phyloP scores from a whole-genome alignment of 2,113 vertebrate species.

The Agapornis roseicollis region DNA sequence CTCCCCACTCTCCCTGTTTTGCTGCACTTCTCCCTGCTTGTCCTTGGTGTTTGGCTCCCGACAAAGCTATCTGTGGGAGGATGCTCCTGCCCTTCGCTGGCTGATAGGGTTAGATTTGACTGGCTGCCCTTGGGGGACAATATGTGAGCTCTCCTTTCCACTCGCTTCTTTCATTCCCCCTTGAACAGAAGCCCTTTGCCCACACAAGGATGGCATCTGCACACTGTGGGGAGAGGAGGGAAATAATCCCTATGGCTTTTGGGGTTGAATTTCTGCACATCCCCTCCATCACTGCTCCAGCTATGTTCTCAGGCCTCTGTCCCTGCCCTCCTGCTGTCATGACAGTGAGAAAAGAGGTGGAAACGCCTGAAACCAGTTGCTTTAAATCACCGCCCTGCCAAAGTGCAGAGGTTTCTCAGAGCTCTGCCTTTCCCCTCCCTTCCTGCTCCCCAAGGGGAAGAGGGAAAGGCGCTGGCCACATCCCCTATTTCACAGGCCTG shows the following conservation, averaged over 20 bases:
- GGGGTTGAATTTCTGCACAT: background rate
- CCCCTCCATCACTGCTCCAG: background rate
- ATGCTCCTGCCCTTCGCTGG: background rate
- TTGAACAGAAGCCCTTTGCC: background rate
- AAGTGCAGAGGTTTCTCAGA: background rate
- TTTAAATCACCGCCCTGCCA: background rate
- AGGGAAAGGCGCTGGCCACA: conserved; percentile 15
- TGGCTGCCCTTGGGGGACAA: background rate
- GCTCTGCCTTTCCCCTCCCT: background rate
- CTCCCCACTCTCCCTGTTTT: background rate
- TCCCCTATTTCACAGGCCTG: background rate
- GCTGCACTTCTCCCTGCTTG: conserved; percentile 6
- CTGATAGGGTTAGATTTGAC: background rate
- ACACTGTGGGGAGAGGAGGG: background rate
- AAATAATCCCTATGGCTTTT: background rate
- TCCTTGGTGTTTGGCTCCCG: background rate
- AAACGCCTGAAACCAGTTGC: background rate
- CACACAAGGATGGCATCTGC: background rate
- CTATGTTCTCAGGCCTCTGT: background rate
- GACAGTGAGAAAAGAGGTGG: background rate
- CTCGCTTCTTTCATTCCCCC: background rate
- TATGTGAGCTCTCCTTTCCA: background rate
- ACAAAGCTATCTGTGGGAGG: conserved; percentile 22
- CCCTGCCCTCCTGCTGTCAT: background rate
- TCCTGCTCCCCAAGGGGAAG: background rate